phyloP scores from a whole-genome alignment of 2,113 vertebrate genomes.

The Leucopternis melanops region DNA sequence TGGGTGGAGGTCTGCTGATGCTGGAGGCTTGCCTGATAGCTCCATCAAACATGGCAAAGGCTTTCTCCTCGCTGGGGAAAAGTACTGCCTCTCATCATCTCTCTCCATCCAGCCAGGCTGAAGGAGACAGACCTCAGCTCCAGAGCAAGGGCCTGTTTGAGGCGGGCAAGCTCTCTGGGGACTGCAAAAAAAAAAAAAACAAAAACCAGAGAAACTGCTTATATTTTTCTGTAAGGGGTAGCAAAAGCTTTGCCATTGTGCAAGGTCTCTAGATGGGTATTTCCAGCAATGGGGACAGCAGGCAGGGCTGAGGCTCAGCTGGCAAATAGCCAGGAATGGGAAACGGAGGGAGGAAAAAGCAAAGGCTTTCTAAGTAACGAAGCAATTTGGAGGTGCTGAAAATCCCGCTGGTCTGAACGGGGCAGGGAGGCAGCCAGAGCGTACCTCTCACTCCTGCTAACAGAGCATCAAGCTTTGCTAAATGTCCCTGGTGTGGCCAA shows the following conservation, averaged over 20 bases:
- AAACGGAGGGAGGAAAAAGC: not conserved
- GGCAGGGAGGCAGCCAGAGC: not conserved
- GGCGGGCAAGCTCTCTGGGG: not conserved
- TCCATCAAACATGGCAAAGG: not conserved
- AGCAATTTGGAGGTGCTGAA: not conserved
- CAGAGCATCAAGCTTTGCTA: not conserved
- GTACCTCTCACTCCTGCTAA: not conserved
- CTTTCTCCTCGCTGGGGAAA: not conserved
- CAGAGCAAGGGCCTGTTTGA: not conserved
- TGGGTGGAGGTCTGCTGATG: not conserved
- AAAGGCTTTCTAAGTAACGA: not conserved
- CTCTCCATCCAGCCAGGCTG: not conserved
- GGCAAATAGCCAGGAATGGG: not conserved
- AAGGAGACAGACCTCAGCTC: not conserved
- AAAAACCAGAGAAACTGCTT: not conserved
- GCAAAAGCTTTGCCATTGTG: not conserved
- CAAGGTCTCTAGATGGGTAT: accelerated
- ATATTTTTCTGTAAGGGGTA: accelerated
- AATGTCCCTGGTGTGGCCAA: accelerated
- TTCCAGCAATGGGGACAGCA: not conserved
- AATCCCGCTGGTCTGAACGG: not conserved
- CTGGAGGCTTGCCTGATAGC: not conserved
- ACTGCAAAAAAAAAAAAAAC: not conserved
- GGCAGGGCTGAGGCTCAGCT: not conserved
- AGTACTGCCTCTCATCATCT: not conserved